Percentiles rank a stretch among this genome's conserved stretches.
phyloP scores from a whole-genome alignment of 2,113 vertebrate species.

The Capricornis sumatraensis region DNA sequence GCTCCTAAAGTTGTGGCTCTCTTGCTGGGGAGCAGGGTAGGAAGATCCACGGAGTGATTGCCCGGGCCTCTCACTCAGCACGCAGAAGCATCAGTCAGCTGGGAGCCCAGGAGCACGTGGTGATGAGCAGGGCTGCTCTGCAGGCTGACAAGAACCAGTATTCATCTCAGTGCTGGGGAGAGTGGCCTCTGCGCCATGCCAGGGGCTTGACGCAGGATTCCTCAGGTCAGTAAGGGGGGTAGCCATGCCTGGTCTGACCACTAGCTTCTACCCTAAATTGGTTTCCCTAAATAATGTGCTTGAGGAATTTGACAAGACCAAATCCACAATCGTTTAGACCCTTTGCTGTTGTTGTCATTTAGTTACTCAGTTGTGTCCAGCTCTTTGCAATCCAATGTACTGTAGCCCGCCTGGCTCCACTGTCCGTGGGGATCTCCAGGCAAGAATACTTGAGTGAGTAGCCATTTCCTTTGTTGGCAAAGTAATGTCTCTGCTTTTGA shows the following conservation, averaged over 20 bases:
- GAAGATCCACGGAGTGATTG: background rate
- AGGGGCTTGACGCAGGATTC: background rate
- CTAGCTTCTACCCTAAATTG: background rate
- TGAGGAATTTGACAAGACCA: background rate
- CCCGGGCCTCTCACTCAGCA: background rate
- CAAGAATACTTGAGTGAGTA: background rate
- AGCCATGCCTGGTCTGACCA: background rate
- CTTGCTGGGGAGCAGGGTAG: fast-evolving
- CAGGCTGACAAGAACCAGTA: background rate
- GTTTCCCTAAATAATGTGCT: background rate
- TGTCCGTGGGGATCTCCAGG: background rate
- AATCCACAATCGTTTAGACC: background rate
- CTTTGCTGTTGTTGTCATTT: background rate
- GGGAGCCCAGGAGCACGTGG: background rate
- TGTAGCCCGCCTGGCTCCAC: background rate
- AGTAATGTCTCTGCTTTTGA: background rate
- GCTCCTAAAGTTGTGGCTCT: background rate
- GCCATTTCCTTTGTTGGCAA: background rate
- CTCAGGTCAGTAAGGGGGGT: background rate
- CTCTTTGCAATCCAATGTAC: background rate
- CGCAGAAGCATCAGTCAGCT: background rate
- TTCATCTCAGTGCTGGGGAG: background rate
- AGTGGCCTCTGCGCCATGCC: background rate
- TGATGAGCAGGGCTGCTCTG: background rate
- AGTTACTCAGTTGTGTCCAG: background rate